Evolutionary conservation across 2,113 vertebrate genomes (phyloP).

Genomic region (Pomatorhinus ruficollis): DNA sequence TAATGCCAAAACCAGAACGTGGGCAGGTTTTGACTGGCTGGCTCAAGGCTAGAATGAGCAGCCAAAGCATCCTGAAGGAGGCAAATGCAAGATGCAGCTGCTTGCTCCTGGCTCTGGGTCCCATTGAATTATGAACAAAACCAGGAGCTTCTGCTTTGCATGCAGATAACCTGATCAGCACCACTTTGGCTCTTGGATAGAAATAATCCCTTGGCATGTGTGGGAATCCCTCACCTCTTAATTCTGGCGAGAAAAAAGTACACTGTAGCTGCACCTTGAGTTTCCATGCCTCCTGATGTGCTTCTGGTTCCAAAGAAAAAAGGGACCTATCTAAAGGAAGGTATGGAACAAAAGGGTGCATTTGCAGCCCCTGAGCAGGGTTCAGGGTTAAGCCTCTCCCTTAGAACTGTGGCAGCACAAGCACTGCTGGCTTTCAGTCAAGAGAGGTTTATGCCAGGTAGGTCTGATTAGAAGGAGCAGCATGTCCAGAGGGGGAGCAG

Average conservation of each 20-base stretch:
- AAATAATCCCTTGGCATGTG: background rate
- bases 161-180: constrained; percentile 40
- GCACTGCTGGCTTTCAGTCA: constrained; percentile 19
- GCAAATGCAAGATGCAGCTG: constrained; percentile 40
- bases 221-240: constrained; percentile 22
- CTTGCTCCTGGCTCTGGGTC: constrained; percentile 1
- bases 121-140: constrained; percentile 42
- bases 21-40: constrained; percentile 66
- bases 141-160: constrained; percentile 54
- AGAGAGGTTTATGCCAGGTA: constrained; percentile 44
- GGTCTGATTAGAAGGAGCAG: constrained; percentile 59
- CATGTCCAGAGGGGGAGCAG: constrained; percentile 65
- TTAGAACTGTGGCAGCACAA: background rate
- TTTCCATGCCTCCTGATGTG: background rate
- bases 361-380: background rate
- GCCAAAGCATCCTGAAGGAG: constrained; percentile 42
- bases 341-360: background rate
- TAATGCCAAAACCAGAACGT: constrained; percentile 59
- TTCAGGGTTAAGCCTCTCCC: constrained; percentile 36
- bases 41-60: constrained; percentile 53
- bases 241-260: background rate
- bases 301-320: background rate
- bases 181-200: background rate
- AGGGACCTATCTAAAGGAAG: background rate
- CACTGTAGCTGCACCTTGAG: background rate